These are phyloP conservation scores for Gymnocephalus cernua DNA, from an alignment of 2,113 vertebrate species.

Conservation along the genomic window DNA sequence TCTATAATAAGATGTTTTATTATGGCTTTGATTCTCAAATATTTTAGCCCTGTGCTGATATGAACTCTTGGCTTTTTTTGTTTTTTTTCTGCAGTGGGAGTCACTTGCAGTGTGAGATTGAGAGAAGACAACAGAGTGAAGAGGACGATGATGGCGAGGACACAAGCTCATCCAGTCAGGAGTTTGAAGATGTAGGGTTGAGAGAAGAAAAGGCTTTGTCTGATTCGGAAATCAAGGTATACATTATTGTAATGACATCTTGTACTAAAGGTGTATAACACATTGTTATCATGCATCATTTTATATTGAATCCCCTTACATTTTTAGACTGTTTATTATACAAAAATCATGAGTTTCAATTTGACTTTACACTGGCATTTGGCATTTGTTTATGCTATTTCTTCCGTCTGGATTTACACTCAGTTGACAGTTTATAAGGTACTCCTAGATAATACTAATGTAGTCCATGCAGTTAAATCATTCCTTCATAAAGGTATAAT, in stretches of 20 bases:
- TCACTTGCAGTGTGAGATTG: conserved; percentile 33
- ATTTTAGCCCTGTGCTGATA: neutral
- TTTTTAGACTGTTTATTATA: neutral
- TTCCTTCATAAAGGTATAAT: too few relatives aligned
- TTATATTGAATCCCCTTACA: neutral
- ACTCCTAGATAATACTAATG: too few relatives aligned
- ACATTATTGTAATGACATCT: neutral
- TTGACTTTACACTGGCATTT: neutral
- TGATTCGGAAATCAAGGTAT: conserved; percentile 87
- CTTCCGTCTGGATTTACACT: too few relatives aligned
- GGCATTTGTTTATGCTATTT: neutral
- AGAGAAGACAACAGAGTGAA: conserved; percentile 59
- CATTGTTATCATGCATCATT: neutral
- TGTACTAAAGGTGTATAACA: neutral
- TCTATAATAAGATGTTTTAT: neutral
- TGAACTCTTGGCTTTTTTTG: neutral
- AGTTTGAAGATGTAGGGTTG: conserved; percentile 70
- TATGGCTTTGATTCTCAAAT: too few relatives aligned
- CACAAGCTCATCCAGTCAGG: conserved; percentile 68
- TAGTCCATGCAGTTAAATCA: too few relatives aligned
- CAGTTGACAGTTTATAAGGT: too few relatives aligned
- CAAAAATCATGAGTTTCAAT: neutral
- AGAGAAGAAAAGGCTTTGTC: conserved; percentile 86
- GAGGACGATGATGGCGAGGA: conserved; percentile 72
- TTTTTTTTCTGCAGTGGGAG: too few relatives aligned